Conservation (phyloP, 1,140 invertebrate genomes). For the Berghia stephanieae region DNA sequence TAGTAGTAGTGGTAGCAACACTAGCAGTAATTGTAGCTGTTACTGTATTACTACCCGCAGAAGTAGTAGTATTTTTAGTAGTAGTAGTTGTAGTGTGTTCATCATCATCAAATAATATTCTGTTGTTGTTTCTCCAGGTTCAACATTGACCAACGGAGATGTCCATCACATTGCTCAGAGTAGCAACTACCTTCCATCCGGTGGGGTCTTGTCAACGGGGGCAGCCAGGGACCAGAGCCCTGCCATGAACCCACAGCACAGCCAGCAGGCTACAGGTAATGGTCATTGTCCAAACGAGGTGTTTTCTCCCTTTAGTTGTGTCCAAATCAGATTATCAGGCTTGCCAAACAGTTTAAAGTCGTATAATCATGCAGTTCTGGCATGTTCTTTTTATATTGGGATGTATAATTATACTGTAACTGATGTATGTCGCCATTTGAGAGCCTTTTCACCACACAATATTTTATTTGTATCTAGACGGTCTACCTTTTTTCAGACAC, state of each 20-base stretch:
- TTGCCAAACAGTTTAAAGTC: no score
- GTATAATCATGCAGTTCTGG: no score
- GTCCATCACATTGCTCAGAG: background rate
- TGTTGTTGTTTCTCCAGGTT: conserved; percentile 10
- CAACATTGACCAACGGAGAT: conserved; percentile 18
- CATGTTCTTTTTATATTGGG: no score
- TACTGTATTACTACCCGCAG: background rate
- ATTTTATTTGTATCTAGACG: no score
- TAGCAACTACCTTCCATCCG: background rate
- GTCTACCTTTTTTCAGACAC: no score
- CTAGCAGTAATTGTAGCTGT: no score
- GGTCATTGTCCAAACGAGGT: background rate
- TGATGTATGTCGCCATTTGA: no score
- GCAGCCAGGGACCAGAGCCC: background rate
- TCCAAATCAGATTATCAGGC: no score
- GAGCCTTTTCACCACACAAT: no score
- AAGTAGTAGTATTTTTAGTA: background rate
- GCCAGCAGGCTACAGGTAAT: background rate
- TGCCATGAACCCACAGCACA: background rate
- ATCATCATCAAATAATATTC: background rate
- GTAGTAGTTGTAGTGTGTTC: background rate
- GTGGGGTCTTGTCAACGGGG: background rate
- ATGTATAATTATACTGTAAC: no score
- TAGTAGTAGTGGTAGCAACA: no score
- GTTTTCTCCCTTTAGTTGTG: no score